phyloP scores from a whole-genome alignment of 1,140 invertebrate species.

The Sarcophaga bullata region DNA sequence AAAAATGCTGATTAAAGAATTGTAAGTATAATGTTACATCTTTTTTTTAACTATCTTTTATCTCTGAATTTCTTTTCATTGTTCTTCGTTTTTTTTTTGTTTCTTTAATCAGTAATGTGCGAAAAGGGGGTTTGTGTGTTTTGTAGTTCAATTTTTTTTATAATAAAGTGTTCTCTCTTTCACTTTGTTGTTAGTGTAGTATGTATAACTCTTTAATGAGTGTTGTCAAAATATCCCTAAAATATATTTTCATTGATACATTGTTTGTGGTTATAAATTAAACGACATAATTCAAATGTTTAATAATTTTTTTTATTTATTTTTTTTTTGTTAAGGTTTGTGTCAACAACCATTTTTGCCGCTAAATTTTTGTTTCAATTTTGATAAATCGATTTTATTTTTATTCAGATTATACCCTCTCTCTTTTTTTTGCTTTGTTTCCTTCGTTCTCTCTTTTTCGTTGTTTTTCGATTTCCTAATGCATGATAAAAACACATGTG shows the following conservation, averaged over 20 bases:
- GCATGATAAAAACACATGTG: conserved; percentile 21
- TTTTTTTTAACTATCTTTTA: neutral
- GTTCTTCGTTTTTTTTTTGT: neutral
- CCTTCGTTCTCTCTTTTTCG: neutral
- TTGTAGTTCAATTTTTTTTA: neutral
- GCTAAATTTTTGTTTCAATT: conserved; percentile 15
- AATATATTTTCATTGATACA: too few relatives aligned
- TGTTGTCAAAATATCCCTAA: too few relatives aligned
- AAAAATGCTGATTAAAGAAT: conserved; percentile 44
- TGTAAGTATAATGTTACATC: conserved; percentile 28
- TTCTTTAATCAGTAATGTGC: too few relatives aligned
- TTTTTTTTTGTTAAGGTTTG: neutral
- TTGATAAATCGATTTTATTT: conserved; percentile 26
- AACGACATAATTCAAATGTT: too few relatives aligned
- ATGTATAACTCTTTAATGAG: too few relatives aligned
- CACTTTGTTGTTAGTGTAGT: too few relatives aligned
- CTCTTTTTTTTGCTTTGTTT: neutral
- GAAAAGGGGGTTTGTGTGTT: neutral
- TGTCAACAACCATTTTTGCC: neutral
- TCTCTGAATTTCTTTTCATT: neutral
- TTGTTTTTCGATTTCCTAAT: neutral
- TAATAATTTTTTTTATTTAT: neutral
- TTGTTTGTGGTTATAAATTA: too few relatives aligned
- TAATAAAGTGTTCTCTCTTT: neutral
- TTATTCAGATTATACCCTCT: neutral